These are phyloP conservation scores for Temnothorax curvispinosus DNA, from an alignment of 1,140 invertebrate species.

Conservation along the genomic window DNA sequence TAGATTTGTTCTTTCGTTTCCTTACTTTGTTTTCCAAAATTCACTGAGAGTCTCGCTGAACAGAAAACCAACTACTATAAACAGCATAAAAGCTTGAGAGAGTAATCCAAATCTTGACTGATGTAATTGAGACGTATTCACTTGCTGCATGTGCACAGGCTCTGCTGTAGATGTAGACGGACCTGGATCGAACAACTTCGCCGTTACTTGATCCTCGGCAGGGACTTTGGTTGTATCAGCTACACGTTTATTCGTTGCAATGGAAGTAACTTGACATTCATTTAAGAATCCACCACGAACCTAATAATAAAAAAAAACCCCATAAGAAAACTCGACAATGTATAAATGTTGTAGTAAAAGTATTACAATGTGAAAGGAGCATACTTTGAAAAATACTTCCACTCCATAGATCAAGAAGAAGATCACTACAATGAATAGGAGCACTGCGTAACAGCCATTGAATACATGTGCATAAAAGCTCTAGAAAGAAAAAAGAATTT, in stretches of 20 bases:
- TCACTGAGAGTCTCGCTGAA: conserved; percentile 95
- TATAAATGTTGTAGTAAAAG: neutral
- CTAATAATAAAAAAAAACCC: conserved; percentile 78
- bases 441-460: conserved; percentile 96
- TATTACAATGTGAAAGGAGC: conserved; percentile 48
- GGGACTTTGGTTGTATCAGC: conserved; percentile 72
- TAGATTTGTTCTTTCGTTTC: neutral
- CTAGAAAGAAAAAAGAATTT: conserved; percentile 83
- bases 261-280: conserved; percentile 87
- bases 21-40: conserved; percentile 96
- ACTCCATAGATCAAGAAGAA: conserved; percentile 98
- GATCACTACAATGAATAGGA: conserved; percentile 95
- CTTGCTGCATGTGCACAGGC: conserved; percentile 83
- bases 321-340: neutral
- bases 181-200: conserved; percentile 82
- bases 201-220: conserved; percentile 82
- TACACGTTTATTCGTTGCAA: conserved; percentile 84
- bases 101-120: conserved; percentile 95
- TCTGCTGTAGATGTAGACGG: conserved; percentile 77
- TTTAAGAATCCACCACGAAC: conserved; percentile 89
- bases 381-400: conserved; percentile 97
- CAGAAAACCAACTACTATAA: conserved; percentile 94
- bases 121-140: conserved; percentile 95
- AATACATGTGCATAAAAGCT: conserved; percentile 94
- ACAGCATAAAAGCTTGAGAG: conserved; percentile 94